Base-by-base conservation (phyloP, 2,888 invertebrate species). In the Drosophila eohydei region DNA sequence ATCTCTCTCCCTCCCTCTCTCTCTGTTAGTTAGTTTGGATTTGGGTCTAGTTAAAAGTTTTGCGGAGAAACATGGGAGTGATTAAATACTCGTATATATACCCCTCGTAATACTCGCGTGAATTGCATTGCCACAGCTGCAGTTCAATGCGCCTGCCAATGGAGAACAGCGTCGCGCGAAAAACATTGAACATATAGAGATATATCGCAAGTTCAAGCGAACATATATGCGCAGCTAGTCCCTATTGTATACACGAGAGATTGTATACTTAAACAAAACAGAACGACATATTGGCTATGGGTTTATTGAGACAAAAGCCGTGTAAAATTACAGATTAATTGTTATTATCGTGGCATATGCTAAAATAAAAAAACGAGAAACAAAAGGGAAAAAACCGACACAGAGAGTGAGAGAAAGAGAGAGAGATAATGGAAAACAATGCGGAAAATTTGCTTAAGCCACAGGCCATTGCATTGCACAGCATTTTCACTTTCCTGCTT, bases 291-390 rank as follows among this genome's bases (percentile, higher is more conserved):
- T 79, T 71, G 71, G 57, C 67, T 58, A 70, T 75, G 66, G 66
- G 70, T 50, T 84, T 73, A 75, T 66, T 55, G 50, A 66, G 65
- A 66, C 61, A 73, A 71, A 67, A 67, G 69, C 66, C 69, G 66
- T 80, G 63, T 81, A 40, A 70, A 69, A 68, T 81, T 68, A 65
- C 80, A 80, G 74, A 79, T 79, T 77, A 80, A 84, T 82, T 87
- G 63, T 48, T 54, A 51, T 70, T 74, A 68, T 56, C 64, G 68
- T 62, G 71, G 56, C 63, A 54, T 59, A 72, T 55, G 73, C 59
- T 50, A 44, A 60, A 46, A 30, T 54, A 26, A 32, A 43, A 40
- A 21, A 30, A 62, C 14, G 38, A 43, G 16, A 30, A 64, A 68
- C 66, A 71, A 70, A 51, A 81, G 63, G 62, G 26, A 21, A 2